Evolutionary conservation across 2,888 invertebrate genomes (phyloP).

Genomic region (Erebia ligea): DNA sequence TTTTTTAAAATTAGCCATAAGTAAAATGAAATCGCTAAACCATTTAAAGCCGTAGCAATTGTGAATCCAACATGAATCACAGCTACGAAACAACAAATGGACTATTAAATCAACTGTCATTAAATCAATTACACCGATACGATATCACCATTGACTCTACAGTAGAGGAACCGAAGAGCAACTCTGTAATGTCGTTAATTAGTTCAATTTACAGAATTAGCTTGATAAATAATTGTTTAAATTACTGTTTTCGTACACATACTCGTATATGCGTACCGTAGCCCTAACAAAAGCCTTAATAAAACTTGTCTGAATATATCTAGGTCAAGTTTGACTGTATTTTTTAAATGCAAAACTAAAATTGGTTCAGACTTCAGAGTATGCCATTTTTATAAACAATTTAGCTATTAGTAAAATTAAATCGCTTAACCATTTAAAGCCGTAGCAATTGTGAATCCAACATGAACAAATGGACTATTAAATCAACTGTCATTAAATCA

Average conservation of each 20-base stretch:
- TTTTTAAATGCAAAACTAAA: too few relatives aligned
- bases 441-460: slow-evolving; percentile 30
- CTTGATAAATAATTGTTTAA: slow-evolving; percentile 80
- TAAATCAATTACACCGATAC: slow-evolving; percentile 42
- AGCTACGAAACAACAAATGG: slow-evolving; percentile 26
- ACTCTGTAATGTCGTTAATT: slow-evolving; percentile 68
- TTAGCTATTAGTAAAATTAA: too few relatives aligned
- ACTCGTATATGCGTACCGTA: slow-evolving; percentile 81
- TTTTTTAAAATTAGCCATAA: too few relatives aligned
- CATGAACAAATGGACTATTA: slow-evolving; percentile 45
- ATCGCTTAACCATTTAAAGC: background rate
- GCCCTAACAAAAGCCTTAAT: slow-evolving; percentile 48
- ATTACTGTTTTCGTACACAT: slow-evolving; percentile 71
- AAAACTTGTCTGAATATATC: too few relatives aligned
- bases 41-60: background rate
- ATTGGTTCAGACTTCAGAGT: too few relatives aligned
- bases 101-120: slow-evolving; percentile 38
- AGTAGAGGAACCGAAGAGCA: slow-evolving; percentile 28
- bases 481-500: slow-evolving; percentile 43
- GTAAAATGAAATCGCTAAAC: background rate
- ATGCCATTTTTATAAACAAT: too few relatives aligned
- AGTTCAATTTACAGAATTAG: slow-evolving; percentile 80
- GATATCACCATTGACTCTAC: slow-evolving; percentile 30
- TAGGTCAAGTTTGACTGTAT: too few relatives aligned
- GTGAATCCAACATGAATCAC: slow-evolving; percentile 49